These are phyloP conservation scores for Gambelia wislizenii DNA, from an alignment of 2,797 vertebrate genomes.

Conservation along the genomic window DNA sequence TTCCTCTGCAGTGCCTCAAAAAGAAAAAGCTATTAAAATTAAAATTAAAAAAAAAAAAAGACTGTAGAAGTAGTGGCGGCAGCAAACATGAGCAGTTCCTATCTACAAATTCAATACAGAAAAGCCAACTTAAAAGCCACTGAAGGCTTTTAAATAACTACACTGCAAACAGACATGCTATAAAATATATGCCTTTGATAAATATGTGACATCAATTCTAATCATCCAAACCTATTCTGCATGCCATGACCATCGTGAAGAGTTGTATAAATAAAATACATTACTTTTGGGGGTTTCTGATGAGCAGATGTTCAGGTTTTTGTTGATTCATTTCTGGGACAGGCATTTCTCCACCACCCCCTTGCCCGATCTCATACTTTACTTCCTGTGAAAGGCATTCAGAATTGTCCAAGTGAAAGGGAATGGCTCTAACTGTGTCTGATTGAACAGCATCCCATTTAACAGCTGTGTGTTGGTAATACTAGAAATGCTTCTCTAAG, in stretches of 20 bases:
- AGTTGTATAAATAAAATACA: conserved; percentile 75
- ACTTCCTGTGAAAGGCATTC: conserved; percentile 82
- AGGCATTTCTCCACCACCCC: conserved; percentile 59
- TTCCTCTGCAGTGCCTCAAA: neutral
- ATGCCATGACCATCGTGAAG: conserved; percentile 62
- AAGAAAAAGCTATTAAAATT: neutral
- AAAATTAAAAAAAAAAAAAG: neutral
- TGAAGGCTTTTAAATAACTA: neutral
- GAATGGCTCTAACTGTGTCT: conserved; percentile 79
- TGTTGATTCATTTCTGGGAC: conserved; percentile 80
- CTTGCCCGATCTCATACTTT: conserved; percentile 67
- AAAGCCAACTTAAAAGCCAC: neutral
- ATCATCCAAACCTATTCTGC: conserved; percentile 59
- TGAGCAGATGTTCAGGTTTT: conserved; percentile 80
- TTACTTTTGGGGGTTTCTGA: conserved; percentile 76
- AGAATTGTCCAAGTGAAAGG: conserved; percentile 80
- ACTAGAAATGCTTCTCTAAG: conserved; percentile 66
- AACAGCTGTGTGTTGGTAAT: conserved; percentile 79
- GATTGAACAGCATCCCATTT: conserved; percentile 78
- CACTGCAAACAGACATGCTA: neutral
- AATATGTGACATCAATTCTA: neutral
- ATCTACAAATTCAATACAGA: neutral
- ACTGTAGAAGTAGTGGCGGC: neutral
- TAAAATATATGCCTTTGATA: neutral
- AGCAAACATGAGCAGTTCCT: neutral